Evolutionary conservation across 92 coral and sea anemone species (phyloP), one percentile per base, ranked within the genome.

Genomic region (Metridium senile): DNA sequence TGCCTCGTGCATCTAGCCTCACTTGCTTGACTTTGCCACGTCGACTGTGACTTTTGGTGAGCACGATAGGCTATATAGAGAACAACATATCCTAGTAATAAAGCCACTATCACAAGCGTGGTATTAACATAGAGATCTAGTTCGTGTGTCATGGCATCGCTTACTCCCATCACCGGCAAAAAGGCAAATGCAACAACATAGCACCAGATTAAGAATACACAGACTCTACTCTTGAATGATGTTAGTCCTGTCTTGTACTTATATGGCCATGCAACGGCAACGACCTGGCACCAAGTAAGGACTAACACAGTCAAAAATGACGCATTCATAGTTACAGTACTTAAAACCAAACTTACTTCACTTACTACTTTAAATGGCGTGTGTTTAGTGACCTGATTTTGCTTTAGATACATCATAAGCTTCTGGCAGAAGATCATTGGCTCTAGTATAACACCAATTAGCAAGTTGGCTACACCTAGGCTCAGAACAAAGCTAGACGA

Each of bases 191-290:
- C 9, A 13, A 74, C 54, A 1, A 80, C 72, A 58, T 85, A 85
- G 25, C 72, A 32, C 78, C 75, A 49, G 26, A 85, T 74, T 2
- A 22, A 66, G 23, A 30, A 18, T 35, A 85, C 61, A 26, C 71
- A 30, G 54, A 58, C 11, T 34, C 67, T 20, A 32, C 76, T 68
- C 16, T 54, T 79, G 17, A 29, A 58, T 1, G 43, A 9, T 2
- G 72, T 85, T 1, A 85, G 62, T 13, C 56, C 9, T 11, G 46
- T 31, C 19, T 72, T 82, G 82, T 85, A 76, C 39, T 74, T 74
- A 80, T 79, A 77, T 21, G 89, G 89, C 9, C 68, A 85, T 46
- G 76, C 69, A 0, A 85, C 77, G 19, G 89, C 89, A 21, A 80
- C 13, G 22, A 66, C 76, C 47, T 85, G 89, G 22, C 76, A 51